Evolutionary conservation across 2,113 vertebrate genomes (phyloP), one percentile per base, ranked within the genome.

Genomic region (Spea bombifrons): DNA sequence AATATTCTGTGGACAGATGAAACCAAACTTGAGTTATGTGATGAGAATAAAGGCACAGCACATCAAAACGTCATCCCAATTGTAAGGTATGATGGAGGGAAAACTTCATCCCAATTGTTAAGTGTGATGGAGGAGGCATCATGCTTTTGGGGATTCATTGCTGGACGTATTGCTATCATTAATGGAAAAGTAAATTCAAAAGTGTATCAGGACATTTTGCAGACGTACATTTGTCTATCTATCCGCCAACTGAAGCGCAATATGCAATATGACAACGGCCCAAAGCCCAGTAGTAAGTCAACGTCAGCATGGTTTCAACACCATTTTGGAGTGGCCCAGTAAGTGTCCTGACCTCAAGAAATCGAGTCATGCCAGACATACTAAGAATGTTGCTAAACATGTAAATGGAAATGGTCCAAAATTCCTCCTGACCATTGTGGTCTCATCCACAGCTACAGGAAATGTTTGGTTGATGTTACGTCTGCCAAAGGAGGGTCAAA

Each of bases 1-100:
- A 71, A 55, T 55, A 43, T 71, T 71, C 49, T 43, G n/a, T 71
- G 69, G 69, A 53, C 69, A 53, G 50, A 52, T 71, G 49, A 17
- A 71, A 71, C 49, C 49, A 71, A 71, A 71, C 16, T 53, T 71
- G 69, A 53, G 69, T 71, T 71, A 49, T 53, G 68, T 15, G 4
- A 49, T 7, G 68, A 3, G 66, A 71, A 71, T 4, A 71, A 9
- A 71, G 67, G 65, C 65, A 67, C 65, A 67, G 30, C 65, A 67
- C 65, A 44, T 69, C 67, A 69, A 49, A 69, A 69, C 15, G 4
- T 69, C 67, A 69, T 69, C 46, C 47, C 45, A 48, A 69, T 46
- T 69, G 67, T 64, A 13, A 69, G 48, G 15, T n/a, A 48, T 48
- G 67, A 12, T 1, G 66, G 46, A n/a, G 66, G 66, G 66, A 30